A percentile compares a stretch with the other conserved stretches of the same genome.
These are phyloP conservation scores for Lophius americanus DNA, from an alignment of 2,797 vertebrate species.

Conservation along the genomic window DNA sequence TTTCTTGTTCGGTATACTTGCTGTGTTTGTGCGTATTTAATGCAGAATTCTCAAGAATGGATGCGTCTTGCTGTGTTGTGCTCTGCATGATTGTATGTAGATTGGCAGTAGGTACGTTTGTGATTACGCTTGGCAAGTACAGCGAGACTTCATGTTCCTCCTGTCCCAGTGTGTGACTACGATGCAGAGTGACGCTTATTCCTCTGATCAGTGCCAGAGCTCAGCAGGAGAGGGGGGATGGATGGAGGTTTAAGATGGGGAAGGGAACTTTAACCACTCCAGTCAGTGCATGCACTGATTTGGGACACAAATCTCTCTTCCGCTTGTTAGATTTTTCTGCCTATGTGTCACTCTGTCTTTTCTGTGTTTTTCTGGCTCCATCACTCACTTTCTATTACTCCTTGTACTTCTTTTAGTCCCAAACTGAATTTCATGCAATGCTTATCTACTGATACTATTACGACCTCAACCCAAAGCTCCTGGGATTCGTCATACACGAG, in stretches of 20 bases:
- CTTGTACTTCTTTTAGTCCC: slow-evolving; percentile 4
- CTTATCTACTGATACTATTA: slow-evolving; percentile 3
- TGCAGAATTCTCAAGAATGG: slow-evolving; percentile 27
- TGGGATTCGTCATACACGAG: background rate
- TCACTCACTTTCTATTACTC: slow-evolving; percentile 9
- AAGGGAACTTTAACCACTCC: slow-evolving; percentile 14
- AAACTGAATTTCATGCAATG: background rate
- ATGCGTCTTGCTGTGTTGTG: slow-evolving; percentile 36
- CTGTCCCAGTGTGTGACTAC: slow-evolving; percentile 51
- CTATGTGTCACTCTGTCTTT: slow-evolving; percentile 8
- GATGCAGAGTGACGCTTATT: slow-evolving; percentile 49
- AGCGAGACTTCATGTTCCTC: slow-evolving; percentile 53
- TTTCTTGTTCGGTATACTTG: slow-evolving; percentile 21
- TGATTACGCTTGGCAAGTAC: slow-evolving; percentile 47
- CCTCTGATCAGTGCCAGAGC: slow-evolving; percentile 67
- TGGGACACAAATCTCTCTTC: slow-evolving; percentile 58
- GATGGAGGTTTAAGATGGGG: slow-evolving; percentile 21
- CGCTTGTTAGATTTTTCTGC: slow-evolving; percentile 37
- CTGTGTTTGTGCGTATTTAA: slow-evolving; percentile 34
- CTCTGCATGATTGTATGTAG: slow-evolving; percentile 29
- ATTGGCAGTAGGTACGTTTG: slow-evolving; percentile 21
- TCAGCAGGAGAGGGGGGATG: slow-evolving; percentile 44
- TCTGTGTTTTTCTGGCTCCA: slow-evolving; percentile 3
- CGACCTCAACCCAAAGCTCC: background rate
- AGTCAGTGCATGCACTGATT: slow-evolving; percentile 53